Evolutionary conservation across 1,140 invertebrate genomes (phyloP).

Genomic region (Procambarus clarkii): DNA sequence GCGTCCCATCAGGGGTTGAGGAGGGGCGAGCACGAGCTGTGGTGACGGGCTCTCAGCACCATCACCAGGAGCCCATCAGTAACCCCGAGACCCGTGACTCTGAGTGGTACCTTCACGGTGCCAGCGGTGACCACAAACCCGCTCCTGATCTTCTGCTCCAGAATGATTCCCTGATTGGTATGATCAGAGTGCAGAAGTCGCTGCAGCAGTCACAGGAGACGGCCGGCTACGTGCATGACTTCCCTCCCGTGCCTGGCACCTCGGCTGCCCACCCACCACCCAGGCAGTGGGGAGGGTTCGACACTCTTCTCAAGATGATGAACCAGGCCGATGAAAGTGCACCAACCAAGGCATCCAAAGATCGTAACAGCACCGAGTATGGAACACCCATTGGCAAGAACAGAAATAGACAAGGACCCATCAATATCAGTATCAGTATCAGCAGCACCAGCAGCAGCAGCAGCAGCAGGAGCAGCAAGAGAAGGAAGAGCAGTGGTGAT

Average conservation of each 20-base stretch:
- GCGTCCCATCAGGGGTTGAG: background rate
- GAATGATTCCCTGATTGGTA: constrained; percentile 43
- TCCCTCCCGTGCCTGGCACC: background rate
- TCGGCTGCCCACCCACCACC: background rate
- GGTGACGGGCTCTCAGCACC: background rate
- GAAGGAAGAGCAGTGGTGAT: background rate
- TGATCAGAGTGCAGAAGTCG: constrained; percentile 38
- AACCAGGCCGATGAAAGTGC: constrained; percentile 6
- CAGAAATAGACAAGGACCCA: background rate
- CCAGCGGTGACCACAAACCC: background rate
- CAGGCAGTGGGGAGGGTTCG: constrained; percentile 4
- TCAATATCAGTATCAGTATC: background rate
- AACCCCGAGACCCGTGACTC: background rate
- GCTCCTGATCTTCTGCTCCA: background rate
- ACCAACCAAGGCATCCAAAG: background rate
- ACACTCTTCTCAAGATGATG: constrained; percentile 45
- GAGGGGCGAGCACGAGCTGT: background rate
- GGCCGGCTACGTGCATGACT: constrained; percentile 10
- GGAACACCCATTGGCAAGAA: background rate
- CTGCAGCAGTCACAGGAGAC: constrained; percentile 12
- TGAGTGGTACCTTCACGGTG: background rate
- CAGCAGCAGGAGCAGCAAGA: constrained; percentile 22
- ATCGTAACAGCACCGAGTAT: background rate
- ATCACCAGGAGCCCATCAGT: background rate
- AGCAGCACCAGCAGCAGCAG: background rate